Evolutionary conservation across 2,888 invertebrate genomes (phyloP).

Genomic region (Heliconius aoede): DNA sequence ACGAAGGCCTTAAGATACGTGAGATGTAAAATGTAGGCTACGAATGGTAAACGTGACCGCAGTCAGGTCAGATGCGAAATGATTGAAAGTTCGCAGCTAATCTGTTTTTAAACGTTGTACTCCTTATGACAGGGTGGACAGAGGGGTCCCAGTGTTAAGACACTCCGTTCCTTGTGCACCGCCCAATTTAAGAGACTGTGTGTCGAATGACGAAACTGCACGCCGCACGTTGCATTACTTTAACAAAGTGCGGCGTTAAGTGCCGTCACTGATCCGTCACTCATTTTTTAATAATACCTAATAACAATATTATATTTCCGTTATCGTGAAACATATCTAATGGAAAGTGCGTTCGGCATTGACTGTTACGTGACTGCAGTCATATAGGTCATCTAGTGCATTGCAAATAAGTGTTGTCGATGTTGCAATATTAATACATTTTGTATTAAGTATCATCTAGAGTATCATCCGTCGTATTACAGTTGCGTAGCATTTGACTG

Average conservation of each 20-base stretch:
- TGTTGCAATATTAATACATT: not conserved
- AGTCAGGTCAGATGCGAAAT: not conserved
- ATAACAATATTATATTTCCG: not conserved
- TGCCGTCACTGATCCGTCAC: too few species aligned
- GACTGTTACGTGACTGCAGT: conserved; percentile 4
- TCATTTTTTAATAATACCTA: not conserved
- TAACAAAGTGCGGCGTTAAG: too few species aligned
- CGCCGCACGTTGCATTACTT: too few species aligned
- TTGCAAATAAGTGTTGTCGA: too few species aligned
- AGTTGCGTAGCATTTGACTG: not conserved
- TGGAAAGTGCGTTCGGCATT: conserved; percentile 1
- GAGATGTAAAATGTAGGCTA: not conserved
- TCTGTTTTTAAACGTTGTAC: not conserved
- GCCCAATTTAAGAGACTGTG: too few species aligned
- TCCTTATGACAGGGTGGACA: too few species aligned
- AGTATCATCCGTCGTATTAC: not conserved
- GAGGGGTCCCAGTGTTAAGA: too few species aligned
- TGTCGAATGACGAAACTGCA: too few species aligned
- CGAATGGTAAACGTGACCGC: not conserved
- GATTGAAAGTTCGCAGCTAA: too few species aligned
- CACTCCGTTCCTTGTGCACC: too few species aligned
- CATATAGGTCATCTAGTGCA: not conserved
- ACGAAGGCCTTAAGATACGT: not conserved
- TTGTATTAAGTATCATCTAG: not conserved
- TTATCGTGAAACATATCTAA: not conserved